phyloP scores from a whole-genome alignment of 1,140 invertebrate genomes.

The Ganaspis sp. region DNA sequence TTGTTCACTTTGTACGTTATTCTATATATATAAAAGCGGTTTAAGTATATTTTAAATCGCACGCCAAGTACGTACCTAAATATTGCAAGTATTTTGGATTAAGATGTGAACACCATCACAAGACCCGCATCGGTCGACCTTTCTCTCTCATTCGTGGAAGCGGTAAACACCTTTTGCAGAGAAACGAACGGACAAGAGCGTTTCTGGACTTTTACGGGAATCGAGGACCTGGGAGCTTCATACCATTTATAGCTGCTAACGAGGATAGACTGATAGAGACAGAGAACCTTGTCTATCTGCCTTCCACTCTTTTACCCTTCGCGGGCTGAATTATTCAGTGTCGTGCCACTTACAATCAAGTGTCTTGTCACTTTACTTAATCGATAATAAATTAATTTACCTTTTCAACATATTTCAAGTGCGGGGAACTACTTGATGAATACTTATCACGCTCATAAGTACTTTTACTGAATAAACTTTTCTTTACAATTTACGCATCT shows the following conservation, averaged over 20 bases:
- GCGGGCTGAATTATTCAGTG: slow-evolving; percentile 21
- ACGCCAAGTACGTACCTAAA: slow-evolving; percentile 2
- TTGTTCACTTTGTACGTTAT: not conserved
- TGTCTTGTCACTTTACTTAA: slow-evolving; percentile 22
- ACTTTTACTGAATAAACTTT: no score
- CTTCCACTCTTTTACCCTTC: slow-evolving; percentile 13
- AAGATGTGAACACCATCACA: slow-evolving; percentile 34
- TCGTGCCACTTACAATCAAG: slow-evolving; percentile 23
- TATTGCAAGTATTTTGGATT: slow-evolving; percentile 25
- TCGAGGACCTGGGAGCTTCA: slow-evolving; percentile 45
- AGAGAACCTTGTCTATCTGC: slow-evolving; percentile 11
- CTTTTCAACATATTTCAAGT: not conserved
- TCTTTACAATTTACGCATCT: no score
- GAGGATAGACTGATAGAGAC: slow-evolving; percentile 17
- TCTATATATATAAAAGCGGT: not conserved
- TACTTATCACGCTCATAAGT: no score
- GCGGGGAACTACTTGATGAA: not conserved
- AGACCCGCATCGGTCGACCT: slow-evolving; percentile 33
- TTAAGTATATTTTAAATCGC: slow-evolving; percentile 9
- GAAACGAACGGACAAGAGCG: slow-evolving; percentile 27
- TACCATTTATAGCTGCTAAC: slow-evolving; percentile 32
- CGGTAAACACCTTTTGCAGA: slow-evolving; percentile 43
- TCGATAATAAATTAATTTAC: slow-evolving; percentile 29
- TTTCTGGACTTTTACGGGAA: slow-evolving; percentile 59
- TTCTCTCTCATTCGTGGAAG: slow-evolving; percentile 42